Evolutionary conservation across 2,113 vertebrate species (phyloP), one percentile per base, ranked within the genome.

Genomic region (Microcebus tavaratra): DNA sequence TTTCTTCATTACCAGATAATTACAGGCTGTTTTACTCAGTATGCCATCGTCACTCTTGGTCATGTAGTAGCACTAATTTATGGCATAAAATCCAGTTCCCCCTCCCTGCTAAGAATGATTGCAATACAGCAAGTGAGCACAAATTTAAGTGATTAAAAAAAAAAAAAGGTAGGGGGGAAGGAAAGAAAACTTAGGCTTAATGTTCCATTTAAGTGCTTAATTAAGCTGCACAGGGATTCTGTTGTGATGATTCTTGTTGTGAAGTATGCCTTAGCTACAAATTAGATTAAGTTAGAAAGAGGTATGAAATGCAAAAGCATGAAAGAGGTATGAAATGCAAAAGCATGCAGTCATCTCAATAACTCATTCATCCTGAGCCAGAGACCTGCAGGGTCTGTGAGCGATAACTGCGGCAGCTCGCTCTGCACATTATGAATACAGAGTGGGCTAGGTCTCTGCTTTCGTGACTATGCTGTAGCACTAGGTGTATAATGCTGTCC

Each of bases 341-440:
- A 85, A 45, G 5, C n/a, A 55, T 39, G 21, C 21, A 55, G n/a
- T 31, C 7, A 0, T 25, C 4, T 0, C 14, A n/a, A 14, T 27
- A 23, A 8, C 27, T 53, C 42, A 18, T 59, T 81, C 34, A 0
- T 42, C 55, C 14, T 48, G 53, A 92, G 39, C 3, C 18, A 61
- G 42, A 83, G 59, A 48, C 42, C 59, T 6, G 12, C n/a, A 39
- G 21, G n/a, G 25, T 61, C 63, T 48, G 1, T 36, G 68, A 25
- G 13, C 8, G 7, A 0, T 14, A 13, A 23, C 59, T 23, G 14
- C 63, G 55, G 34, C n/a, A 36, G n/a, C 76, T 48, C 6, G 1
- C 27, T 29, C 79, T n/a, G 17, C 0, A 27, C 10, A 3, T 42
- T 12, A 9, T 50, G 53, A 91, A 25, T 6, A 4, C 9, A 61